phyloP scores from a whole-genome alignment of 2,888 invertebrate genomes.

The Cheiracanthium punctorium region DNA sequence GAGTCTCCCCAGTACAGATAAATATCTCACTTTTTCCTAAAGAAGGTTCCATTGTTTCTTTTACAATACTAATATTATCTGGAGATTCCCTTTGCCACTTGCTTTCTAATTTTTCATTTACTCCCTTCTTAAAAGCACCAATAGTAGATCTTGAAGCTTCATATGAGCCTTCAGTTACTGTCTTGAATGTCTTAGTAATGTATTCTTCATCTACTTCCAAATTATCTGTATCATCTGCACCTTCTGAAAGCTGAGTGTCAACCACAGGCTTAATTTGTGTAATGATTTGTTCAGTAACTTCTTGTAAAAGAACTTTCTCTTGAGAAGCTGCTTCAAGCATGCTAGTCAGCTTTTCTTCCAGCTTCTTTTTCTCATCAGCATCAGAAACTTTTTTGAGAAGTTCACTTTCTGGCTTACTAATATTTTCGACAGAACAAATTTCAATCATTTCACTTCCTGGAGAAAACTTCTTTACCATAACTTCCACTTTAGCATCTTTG shows the following conservation, averaged over 20 bases:
- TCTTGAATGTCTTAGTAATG: constrained; percentile 49
- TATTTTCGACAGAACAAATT: constrained; percentile 58
- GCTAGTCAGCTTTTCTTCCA: not conserved
- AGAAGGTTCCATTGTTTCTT: constrained; percentile 54
- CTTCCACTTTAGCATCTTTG: constrained; percentile 63
- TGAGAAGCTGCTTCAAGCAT: not conserved
- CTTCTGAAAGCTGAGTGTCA: not conserved
- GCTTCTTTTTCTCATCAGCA: not conserved
- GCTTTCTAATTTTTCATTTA: constrained; percentile 33
- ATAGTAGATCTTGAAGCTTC: constrained; percentile 43
- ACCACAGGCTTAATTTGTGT: no score
- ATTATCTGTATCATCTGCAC: not conserved
- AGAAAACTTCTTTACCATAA: constrained; percentile 48
- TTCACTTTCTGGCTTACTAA: not conserved
- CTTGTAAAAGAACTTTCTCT: not conserved
- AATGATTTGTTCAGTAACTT: no score
- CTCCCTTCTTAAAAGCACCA: constrained; percentile 56
- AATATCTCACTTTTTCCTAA: constrained; percentile 65
- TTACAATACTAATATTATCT: constrained; percentile 52
- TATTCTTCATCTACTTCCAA: constrained; percentile 44
- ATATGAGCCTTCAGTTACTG: constrained; percentile 30
- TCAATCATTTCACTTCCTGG: constrained; percentile 60
- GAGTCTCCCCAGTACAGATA: constrained; percentile 61
- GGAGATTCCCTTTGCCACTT: constrained; percentile 66
- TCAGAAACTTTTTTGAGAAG: not conserved